Evolutionary conservation across 2,888 invertebrate genomes (phyloP).

Genomic region (Philaethria dido): DNA sequence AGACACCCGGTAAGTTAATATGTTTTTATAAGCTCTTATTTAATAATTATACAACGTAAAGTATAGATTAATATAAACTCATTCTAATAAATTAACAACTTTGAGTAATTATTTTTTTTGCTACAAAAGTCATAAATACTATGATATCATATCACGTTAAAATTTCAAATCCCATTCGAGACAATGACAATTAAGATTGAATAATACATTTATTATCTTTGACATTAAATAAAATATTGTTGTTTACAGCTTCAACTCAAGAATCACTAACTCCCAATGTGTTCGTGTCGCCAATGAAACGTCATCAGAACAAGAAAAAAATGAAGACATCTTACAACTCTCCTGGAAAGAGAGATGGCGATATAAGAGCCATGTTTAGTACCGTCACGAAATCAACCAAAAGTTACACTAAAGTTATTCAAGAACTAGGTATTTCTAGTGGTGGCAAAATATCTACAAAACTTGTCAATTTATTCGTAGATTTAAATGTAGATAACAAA

Average conservation of each 20-base stretch:
- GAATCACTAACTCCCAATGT: slow-evolving; percentile 52
- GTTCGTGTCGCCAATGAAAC: slow-evolving; percentile 46
- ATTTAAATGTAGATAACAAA: slow-evolving; percentile 70
- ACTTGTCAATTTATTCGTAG: slow-evolving; percentile 72
- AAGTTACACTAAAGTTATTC: slow-evolving; percentile 73
- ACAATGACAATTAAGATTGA: too few species aligned
- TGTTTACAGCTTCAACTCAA: slow-evolving; percentile 60
- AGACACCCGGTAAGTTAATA: slow-evolving; percentile 66
- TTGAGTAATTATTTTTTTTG: too few species aligned
- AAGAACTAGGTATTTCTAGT: slow-evolving; percentile 67
- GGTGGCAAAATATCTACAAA: slow-evolving; percentile 64
- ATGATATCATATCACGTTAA: too few species aligned
- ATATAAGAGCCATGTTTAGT: slow-evolving; percentile 83
- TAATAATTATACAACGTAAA: too few species aligned
- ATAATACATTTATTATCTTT: not conserved
- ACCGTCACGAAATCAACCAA: slow-evolving; percentile 74
- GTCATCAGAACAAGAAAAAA: slow-evolving; percentile 48
- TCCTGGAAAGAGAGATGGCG: slow-evolving; percentile 73
- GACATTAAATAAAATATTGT: not conserved
- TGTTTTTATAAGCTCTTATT: too few species aligned
- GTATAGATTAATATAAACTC: too few species aligned
- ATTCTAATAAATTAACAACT: too few species aligned
- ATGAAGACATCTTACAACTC: slow-evolving; percentile 56
- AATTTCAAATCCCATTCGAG: too few species aligned
- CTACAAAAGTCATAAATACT: too few species aligned